These are phyloP conservation scores for Panagrolaimus sp. DNA, from an alignment of 1,140 invertebrate species.

Conservation along the genomic window DNA sequence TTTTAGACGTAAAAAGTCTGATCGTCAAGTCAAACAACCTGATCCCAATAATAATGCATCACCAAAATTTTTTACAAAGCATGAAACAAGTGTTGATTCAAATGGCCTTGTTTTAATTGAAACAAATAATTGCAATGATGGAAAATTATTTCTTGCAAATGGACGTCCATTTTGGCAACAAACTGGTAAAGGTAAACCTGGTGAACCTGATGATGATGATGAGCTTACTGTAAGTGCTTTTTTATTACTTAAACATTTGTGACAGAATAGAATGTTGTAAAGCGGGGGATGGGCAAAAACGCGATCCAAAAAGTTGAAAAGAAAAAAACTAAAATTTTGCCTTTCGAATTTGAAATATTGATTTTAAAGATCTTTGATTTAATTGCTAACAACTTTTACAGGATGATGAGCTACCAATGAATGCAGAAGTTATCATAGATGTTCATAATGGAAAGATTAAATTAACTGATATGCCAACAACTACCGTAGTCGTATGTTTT, in stretches of 20 bases:
- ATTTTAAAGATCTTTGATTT: too few species aligned
- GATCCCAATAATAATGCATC: background rate
- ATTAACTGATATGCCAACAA: background rate
- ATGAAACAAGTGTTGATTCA: background rate
- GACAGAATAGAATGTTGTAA: too few species aligned
- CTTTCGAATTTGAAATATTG: too few species aligned
- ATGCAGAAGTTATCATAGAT: background rate
- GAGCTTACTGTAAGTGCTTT: too few species aligned
- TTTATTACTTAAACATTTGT: too few species aligned
- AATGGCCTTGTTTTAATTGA: background rate
- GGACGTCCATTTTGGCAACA: constrained; percentile 12
- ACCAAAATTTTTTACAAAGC: background rate
- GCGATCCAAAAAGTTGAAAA: too few species aligned
- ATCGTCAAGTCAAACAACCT: background rate
- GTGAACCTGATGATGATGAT: background rate
- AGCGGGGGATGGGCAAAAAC: too few species aligned
- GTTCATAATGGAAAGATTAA: background rate
- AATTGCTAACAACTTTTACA: too few species aligned
- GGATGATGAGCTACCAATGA: constrained; percentile 1
- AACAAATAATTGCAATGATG: constrained; percentile 5
- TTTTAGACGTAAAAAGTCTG: background rate
- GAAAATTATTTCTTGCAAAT: background rate
- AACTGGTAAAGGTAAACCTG: background rate
- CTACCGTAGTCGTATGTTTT: background rate
- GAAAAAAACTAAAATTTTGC: too few species aligned